A percentile compares a stretch with the other conserved stretches of the same genome.
Evolutionary conservation across 2,888 invertebrate species (phyloP).

Genomic region (Mactromeris polynyma): DNA sequence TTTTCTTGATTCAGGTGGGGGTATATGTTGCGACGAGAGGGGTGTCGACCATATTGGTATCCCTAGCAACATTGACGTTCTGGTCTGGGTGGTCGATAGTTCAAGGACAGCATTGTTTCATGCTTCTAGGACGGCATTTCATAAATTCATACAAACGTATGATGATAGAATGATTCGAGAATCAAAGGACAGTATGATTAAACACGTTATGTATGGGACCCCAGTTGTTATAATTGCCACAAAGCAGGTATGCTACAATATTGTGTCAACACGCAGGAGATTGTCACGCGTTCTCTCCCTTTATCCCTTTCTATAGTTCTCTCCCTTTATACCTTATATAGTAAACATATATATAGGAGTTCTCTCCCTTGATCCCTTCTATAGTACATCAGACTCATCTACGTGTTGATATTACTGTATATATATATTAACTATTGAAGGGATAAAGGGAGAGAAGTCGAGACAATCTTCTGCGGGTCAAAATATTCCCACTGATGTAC

Average conservation of each 20-base stretch:
- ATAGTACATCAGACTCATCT: too few relatives aligned
- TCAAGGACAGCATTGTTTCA: conserved; percentile 27
- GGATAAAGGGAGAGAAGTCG: too few relatives aligned
- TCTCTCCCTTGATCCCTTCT: too few relatives aligned
- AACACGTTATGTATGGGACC: conserved; percentile 31
- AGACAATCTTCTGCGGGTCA: too few relatives aligned
- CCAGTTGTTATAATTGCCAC: conserved; percentile 57
- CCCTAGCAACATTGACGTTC: conserved; percentile 31
- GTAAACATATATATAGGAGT: too few relatives aligned
- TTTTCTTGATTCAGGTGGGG: not conserved
- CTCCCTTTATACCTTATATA: too few relatives aligned
- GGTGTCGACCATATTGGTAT: not conserved
- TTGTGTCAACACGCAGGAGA: too few relatives aligned
- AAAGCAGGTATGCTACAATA: conserved; percentile 54
- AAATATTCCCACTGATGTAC: too few relatives aligned
- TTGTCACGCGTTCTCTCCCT: too few relatives aligned
- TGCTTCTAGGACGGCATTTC: conserved; percentile 35
- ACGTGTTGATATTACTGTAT: too few relatives aligned
- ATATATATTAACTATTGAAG: too few relatives aligned
- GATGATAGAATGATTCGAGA: conserved; percentile 14
- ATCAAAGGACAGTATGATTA: not conserved
- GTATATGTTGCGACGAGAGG: not conserved
- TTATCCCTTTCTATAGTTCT: too few relatives aligned
- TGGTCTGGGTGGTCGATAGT: conserved; percentile 62
- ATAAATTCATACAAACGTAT: conserved; percentile 23